phyloP scores from a whole-genome alignment of 2,797 vertebrate species.

The Euphonia xanthogaster region DNA sequence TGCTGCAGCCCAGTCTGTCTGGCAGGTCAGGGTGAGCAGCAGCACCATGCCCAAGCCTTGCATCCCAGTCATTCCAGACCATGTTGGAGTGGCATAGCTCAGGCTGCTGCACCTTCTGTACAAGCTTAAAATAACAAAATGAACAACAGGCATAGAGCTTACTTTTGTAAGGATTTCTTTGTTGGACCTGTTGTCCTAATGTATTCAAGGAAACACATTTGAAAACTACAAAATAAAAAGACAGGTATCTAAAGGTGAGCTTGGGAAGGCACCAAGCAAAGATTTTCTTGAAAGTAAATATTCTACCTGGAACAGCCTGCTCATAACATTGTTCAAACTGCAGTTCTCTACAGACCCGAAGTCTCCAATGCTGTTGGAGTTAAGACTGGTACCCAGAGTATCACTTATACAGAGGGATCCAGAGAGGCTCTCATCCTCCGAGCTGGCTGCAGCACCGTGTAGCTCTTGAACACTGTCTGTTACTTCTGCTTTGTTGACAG shows the following conservation, averaged over 20 bases:
- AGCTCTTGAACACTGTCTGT: neutral
- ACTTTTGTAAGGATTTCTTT: neutral
- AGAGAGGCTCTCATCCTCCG: neutral
- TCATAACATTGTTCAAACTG: rapidly evolving
- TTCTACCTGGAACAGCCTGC: neutral
- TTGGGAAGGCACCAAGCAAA: neutral
- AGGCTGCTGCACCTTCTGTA: neutral
- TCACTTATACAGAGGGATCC: neutral
- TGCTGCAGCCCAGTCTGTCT: neutral
- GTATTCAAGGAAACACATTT: neutral
- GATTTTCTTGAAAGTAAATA: neutral
- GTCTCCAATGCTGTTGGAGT: neutral
- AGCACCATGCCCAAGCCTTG: neutral
- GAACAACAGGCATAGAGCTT: neutral
- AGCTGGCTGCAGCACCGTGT: neutral
- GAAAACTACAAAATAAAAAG: neutral
- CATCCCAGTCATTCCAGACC: rapidly evolving
- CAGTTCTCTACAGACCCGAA: too few species aligned
- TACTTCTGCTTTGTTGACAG: neutral
- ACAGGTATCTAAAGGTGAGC: neutral
- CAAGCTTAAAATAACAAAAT: neutral
- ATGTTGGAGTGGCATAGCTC: neutral
- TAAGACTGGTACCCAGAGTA: neutral
- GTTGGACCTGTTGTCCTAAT: neutral
- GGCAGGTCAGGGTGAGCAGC: neutral